Conservation (phyloP, 2,797 vertebrate genomes). For the Sparus aurata region DNA sequence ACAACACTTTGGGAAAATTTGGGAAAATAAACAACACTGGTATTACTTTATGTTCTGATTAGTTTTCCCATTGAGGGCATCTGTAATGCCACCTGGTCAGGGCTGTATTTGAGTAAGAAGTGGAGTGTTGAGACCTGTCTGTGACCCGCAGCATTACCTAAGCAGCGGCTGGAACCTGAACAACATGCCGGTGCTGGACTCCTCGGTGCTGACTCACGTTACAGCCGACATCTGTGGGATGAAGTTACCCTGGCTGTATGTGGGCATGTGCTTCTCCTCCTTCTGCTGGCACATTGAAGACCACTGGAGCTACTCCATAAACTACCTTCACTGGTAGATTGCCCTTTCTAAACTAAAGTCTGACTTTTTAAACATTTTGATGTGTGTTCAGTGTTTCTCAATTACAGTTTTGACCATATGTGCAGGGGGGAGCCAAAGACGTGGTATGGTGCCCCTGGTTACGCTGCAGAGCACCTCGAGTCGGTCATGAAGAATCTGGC, state of each 20-base stretch:
- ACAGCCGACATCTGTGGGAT: constrained; percentile 99
- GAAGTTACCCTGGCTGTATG: constrained; percentile 98
- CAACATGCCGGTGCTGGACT: constrained; percentile 98
- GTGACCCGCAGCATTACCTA: constrained; percentile 91
- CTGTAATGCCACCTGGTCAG: background rate
- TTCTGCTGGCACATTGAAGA: constrained; percentile 99
- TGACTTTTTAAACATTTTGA: background rate
- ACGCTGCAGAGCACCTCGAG: constrained; percentile 96
- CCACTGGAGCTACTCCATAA: constrained; percentile 99
- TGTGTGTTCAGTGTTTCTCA: background rate
- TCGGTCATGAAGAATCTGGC: constrained; percentile 97
- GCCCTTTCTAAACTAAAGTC: constrained; percentile 3
- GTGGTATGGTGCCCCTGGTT: constrained; percentile 98
- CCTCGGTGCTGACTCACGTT: constrained; percentile 96
- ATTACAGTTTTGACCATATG: constrained; percentile 22
- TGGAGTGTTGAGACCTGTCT: constrained; percentile 51
- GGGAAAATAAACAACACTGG: background rate
- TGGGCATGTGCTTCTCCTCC: constrained; percentile 99
- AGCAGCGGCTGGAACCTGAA: constrained; percentile 98
- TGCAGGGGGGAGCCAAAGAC: constrained; percentile 99
- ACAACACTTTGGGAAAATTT: too few relatives aligned
- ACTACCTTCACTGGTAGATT: constrained; percentile 96
- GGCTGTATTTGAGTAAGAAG: constrained; percentile 8
- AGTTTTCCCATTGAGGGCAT: background rate
- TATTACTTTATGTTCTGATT: background rate